A percentile compares a stretch with the other conserved stretches of the same genome.
These are phyloP conservation scores for Geotrupes spiniger DNA, from an alignment of 2,888 invertebrate genomes.

Conservation along the genomic window DNA sequence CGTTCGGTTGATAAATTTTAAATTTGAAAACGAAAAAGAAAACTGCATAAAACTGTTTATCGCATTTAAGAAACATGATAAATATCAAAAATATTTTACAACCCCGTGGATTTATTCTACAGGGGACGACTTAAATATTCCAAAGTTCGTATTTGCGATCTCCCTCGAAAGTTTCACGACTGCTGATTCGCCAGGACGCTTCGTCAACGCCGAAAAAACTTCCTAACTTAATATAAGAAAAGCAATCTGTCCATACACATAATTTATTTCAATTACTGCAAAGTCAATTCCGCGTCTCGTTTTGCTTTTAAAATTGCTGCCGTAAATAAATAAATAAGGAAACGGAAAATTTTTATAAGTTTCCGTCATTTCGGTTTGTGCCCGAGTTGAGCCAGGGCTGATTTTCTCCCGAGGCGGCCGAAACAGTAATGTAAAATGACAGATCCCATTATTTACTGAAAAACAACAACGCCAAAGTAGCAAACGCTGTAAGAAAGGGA, in stretches of 20 bases:
- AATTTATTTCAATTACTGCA: too few species aligned
- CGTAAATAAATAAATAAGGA: slow-evolving; percentile 28
- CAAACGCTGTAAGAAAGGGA: slow-evolving; percentile 48
- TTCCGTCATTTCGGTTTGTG: slow-evolving; percentile 22
- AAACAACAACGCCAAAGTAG: slow-evolving; percentile 50
- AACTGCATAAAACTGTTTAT: not conserved
- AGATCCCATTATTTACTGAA: slow-evolving; percentile 53
- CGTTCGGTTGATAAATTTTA: not conserved
- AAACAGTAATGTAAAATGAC: slow-evolving; percentile 52
- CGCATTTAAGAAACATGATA: too few species aligned
- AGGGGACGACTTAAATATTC: too few species aligned
- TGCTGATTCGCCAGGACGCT: too few species aligned
- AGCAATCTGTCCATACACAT: too few species aligned
- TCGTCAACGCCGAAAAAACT: too few species aligned
- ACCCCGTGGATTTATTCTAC: too few species aligned
- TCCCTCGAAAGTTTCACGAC: too few species aligned
- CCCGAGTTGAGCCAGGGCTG: slow-evolving; percentile 9
- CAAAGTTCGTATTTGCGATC: too few species aligned
- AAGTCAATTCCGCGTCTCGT: too few species aligned
- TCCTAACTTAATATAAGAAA: too few species aligned
- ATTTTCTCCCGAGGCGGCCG: slow-evolving; percentile 35
- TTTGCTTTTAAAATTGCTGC: not conserved
- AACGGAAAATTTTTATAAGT: slow-evolving; percentile 28
- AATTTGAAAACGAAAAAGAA: not conserved
- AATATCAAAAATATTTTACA: too few species aligned